Conservation (phyloP, 2,797 vertebrate genomes). For the Apodemus agrarius region DNA sequence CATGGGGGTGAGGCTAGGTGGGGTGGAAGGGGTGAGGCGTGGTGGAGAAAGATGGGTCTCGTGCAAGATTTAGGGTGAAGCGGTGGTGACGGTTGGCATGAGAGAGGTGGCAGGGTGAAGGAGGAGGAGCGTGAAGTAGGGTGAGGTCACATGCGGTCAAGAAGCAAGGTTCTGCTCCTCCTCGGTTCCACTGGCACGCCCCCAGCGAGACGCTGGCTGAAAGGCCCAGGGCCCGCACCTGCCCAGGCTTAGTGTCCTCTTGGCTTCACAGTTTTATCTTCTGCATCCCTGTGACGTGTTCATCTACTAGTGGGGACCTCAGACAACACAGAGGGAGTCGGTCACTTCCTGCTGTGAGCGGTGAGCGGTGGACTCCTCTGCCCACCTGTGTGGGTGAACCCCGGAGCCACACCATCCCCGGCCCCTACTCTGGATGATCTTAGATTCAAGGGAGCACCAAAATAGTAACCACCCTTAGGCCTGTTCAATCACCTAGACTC, state of each 20-base stretch:
- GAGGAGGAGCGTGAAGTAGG: not conserved
- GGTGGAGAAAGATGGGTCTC: not conserved
- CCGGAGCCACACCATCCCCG: not conserved
- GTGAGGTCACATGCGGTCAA: not conserved
- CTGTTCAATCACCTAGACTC: not conserved
- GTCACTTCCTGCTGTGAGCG: not conserved
- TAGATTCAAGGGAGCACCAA: not conserved
- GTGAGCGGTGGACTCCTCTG: not conserved
- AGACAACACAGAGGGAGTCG: not conserved
- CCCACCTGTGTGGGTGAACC: not conserved
- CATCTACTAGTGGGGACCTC: not conserved
- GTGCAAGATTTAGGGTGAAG: too few species aligned
- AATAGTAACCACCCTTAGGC: not conserved
- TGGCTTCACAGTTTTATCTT: not conserved
- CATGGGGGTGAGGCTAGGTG: not conserved
- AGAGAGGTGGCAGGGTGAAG: not conserved
- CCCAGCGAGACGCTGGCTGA: not conserved
- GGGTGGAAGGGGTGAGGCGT: not conserved
- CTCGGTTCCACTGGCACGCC: not conserved
- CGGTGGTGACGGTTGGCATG: not conserved
- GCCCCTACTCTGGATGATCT: not conserved
- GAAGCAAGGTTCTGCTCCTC: too few species aligned
- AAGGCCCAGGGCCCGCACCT: not conserved
- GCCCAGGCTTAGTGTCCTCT: not conserved
- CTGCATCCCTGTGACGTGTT: not conserved